Evolutionary conservation across 2,113 vertebrate species (phyloP).

Genomic region (Nyctereutes procyonoides): DNA sequence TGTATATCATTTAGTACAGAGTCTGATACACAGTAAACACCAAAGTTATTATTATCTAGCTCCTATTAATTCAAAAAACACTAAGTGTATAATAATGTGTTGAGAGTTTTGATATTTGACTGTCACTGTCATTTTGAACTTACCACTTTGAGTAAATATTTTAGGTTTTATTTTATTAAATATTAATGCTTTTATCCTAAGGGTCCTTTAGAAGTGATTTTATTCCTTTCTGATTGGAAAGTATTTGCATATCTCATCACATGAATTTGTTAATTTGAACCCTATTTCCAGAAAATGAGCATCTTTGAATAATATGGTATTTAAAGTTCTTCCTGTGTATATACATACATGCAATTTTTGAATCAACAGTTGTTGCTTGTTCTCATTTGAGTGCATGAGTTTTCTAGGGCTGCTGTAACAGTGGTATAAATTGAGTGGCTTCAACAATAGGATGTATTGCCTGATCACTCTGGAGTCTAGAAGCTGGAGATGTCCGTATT

Average conservation of each 20-base stretch:
- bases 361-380: not conserved
- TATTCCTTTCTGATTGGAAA: not conserved
- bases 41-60: not conserved
- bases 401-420: not conserved
- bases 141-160: not conserved
- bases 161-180: not conserved
- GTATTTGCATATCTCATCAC: not conserved
- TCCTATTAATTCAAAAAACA: not conserved
- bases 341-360: not conserved
- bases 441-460: not conserved
- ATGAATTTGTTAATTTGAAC: not conserved
- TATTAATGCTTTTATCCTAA: not conserved
- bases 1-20: not conserved
- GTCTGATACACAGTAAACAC: not conserved
- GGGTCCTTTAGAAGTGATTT: not conserved
- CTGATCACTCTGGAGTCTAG: not conserved
- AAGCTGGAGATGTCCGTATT: not conserved
- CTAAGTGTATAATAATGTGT: not conserved
- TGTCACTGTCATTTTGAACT: not conserved
- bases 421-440: not conserved
- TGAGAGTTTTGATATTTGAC: not conserved
- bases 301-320: not conserved
- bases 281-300: not conserved
- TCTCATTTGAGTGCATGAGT: not conserved
- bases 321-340: not conserved